Evolutionary conservation across 2,113 vertebrate species (phyloP), one percentile per base, ranked within the genome.

Genomic region (Sialia sialis): DNA sequence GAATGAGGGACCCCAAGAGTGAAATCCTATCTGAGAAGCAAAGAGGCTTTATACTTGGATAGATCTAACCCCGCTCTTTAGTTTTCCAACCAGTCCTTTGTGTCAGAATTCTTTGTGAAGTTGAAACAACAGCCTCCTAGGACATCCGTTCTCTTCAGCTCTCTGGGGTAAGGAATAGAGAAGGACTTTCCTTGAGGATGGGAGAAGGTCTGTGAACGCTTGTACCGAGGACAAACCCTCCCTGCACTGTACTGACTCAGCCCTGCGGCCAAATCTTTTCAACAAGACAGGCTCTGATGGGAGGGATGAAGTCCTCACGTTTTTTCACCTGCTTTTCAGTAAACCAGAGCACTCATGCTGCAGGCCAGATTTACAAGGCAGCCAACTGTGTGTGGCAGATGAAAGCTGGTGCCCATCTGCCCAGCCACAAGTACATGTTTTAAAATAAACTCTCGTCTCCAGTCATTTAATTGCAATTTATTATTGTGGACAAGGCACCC

Each of bases 1-100:
- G 60, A 84, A 34, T 4, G 21, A 30, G 67, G 44, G 11, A 48
- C 18, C n/a, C 14, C 30, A 66, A 22, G 30, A 48, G n/a, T 55
- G 22, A 54, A 84, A 16, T 82, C 32, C 32, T 87, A 51, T 23
- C 41, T 46, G 48, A 77, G 66, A 14, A 68, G 69, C 27, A 68
- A 18, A 46, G 18, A 67, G 27, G 15, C 32, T 76, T 90, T 60
- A 27, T 19, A 49, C 10, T 22, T 84, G 29, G n/a, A 54, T 14
- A 16, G 1, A 4, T 22, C 36, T 51, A 66, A 74, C 34, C 32
- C 36, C 0, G 0, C 46, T 62, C 16, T 66, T 68, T 4, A 48
- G 39, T 55, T 62, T 73, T 69, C 22, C 9, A 66, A 63, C 16
- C 39, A 27, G 27, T 44, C 36, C n/a, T 49, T 22, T 54, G 21